Base-by-base conservation (phyloP, 1,140 invertebrate species). In the Drosophila sturtevanti region DNA sequence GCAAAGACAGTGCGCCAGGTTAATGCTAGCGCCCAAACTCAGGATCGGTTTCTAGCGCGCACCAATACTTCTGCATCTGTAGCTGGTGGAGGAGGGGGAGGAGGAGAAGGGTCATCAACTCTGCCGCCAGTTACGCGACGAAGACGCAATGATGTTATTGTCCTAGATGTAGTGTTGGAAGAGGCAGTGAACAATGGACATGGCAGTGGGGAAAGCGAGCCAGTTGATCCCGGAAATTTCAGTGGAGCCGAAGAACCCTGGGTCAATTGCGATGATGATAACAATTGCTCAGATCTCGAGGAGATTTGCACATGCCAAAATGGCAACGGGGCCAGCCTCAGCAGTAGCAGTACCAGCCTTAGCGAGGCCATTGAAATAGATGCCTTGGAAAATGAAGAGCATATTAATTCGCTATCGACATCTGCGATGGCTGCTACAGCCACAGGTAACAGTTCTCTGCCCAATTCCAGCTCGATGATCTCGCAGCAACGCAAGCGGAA, bases 281-380 rank as follows among this genome's bases (percentile, higher is more conserved):
- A 90, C 66, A 91, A 82, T 34, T 89, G 74, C n/a, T 92, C 90
- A 0, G 91, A 92, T 60, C 5, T 82, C 27, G 91, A 92, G 64
- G 91, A 92, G 58, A 79, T 92, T 27, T 92, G 91, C 38, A 92
- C 91, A 10, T 92, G 91, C 51, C 85, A 84, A 68, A 90, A 90
- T 38, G 77, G 80, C 48, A 69, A 75, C 24, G 67, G 65, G 4
- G 79, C 54, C 22, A 90, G 80, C 59, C 81, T 74, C 55, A 85
- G 89, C 31, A 90, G 89, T 34, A 91, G 90, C 68, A 85, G 72
- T 63, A 84, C 75, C 65, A 91, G 90, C 63, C 59, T 91, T 1
- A 91, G 77, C 55, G 89, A 90, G 51, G 58, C 72, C 0, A 72
- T 78, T 12, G 85, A 80, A 9, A 71, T 82, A 56, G 90, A 91